Base-by-base conservation (phyloP, 2,113 vertebrate genomes). In the Brachyhypopomus gauderio region DNA sequence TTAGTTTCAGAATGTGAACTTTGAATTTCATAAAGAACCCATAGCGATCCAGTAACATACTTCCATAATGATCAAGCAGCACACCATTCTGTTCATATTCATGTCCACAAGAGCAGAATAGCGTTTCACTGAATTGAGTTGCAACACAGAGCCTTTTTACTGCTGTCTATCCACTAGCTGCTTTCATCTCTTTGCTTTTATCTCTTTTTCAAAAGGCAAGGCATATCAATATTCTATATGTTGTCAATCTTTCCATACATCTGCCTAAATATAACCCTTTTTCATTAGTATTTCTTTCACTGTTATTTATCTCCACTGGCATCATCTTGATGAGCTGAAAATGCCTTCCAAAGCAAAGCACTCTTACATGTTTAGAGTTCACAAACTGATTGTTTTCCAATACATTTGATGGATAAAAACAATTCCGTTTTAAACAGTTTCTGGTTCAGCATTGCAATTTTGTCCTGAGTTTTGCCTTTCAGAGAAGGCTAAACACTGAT, bases 101-200 rank as follows among this genome's bases (percentile, higher is more conserved):
- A 66, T 59, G 27, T 23, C 22, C 45, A 52, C 45, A 52, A 52
- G 12, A 52, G 45, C 45, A 52, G 45, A 52, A 52, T 52, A 52
- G 12, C 25, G 74, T 72, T 74, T 80, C 41, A 52, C 62, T 55
- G 71, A 80, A 66, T 11, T 34, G 41, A 80, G 52, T 4, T 70
- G 34, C 20, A 41, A 45, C 25, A 9, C 55, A 79, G 38, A 79
- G 67, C 56, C 16, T 52, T 11, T 52, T 52, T 19, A 58, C n/a
- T 72, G 41, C 22, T 45, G 52, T 23, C 5, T 22, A 17, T 62
- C 30, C 58, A 36, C 27, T 59, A 55, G 27, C 36, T 79, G 48
- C 71, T 79, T 83, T 83, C 52, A 59, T 75, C 71, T 74, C 11
- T 55, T 66, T 27, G 55, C 71, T 67, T 75, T 80, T 22, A 79